phyloP scores from a whole-genome alignment of 2,797 vertebrate species.

The Acrocephalus scirpaceus region DNA sequence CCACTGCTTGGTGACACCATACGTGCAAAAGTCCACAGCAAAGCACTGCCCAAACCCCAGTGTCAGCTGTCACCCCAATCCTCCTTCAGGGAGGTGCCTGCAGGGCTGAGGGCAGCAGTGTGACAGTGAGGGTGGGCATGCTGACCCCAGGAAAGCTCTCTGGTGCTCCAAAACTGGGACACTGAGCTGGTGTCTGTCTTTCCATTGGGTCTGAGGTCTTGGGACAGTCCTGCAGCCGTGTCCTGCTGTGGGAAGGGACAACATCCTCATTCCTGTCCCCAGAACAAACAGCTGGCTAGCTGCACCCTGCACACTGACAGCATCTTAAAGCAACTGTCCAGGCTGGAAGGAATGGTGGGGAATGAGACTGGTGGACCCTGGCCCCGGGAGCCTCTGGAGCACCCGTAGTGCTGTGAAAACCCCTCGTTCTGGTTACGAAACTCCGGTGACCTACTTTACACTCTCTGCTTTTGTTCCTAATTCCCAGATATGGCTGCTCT shows the following conservation, averaged over 20 bases:
- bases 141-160: neutral
- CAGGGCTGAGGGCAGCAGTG: neutral
- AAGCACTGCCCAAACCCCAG: neutral
- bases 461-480: conserved; percentile 73
- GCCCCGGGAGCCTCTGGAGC: rapidly evolving
- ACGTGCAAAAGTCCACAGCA: rapidly evolving
- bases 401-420: rapidly evolving
- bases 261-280: rapidly evolving
- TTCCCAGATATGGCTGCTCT: conserved; percentile 70
- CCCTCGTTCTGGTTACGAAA: conserved; percentile 44
- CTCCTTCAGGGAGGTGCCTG: neutral
- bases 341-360: rapidly evolving
- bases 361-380: rapidly evolving
- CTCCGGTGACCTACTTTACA: conserved; percentile 74
- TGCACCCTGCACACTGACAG: rapidly evolving
- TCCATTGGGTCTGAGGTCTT: neutral
- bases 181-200: rapidly evolving
- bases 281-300: neutral
- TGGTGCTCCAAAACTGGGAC: rapidly evolving
- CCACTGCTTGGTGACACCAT: neutral
- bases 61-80: neutral
- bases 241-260: neutral
- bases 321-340: neutral
- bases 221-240: rapidly evolving
- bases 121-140: neutral